Percentiles rank a stretch among this genome's conserved stretches.
phyloP scores from a whole-genome alignment of 1,140 invertebrate genomes.

The Drosophila chauvacae region DNA sequence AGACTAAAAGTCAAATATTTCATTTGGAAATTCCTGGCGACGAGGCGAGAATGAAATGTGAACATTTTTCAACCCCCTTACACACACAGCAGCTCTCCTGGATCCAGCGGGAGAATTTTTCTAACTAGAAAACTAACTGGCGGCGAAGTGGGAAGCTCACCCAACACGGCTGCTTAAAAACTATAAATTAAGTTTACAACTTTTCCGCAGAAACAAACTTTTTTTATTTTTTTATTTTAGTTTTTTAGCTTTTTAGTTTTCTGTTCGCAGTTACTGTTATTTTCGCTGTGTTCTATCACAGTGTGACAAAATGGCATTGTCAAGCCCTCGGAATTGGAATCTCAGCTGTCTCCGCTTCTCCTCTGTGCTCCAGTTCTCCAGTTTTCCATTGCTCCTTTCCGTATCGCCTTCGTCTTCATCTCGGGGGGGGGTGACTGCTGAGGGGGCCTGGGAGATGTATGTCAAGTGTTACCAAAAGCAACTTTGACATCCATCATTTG shows the following conservation, averaged over 20 bases:
- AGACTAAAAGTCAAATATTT: conserved; percentile 82
- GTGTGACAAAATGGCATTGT: conserved; percentile 77
- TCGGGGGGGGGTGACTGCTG: neutral
- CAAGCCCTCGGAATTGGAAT: conserved; percentile 35
- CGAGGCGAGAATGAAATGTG: conserved; percentile 79
- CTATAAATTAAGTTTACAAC: conserved; percentile 83
- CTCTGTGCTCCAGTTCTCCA: conserved; percentile 15
- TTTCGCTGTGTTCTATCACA: conserved; percentile 76
- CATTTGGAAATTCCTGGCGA: conserved; percentile 79
- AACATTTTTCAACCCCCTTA: conserved; percentile 47
- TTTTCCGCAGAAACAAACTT: conserved; percentile 70
- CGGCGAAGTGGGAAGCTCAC: neutral
- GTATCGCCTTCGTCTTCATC: neutral
- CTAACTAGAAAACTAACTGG: conserved; percentile 17
- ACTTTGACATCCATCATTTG: conserved; percentile 79
- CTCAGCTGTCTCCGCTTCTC: conserved; percentile 20
- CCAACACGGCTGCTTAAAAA: conserved; percentile 73
- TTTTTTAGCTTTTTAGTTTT: conserved; percentile 21
- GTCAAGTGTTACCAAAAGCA: conserved; percentile 60
- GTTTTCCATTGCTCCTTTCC: conserved; percentile 5
- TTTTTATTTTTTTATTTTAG: conserved; percentile 13
- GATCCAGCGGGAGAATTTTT: neutral
- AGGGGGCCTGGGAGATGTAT: conserved; percentile 49
- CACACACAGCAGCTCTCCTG: neutral
- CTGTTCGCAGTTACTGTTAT: conserved; percentile 49